Evolutionary conservation across 2,888 invertebrate genomes (phyloP).

Genomic region (Spilosoma lubricipeda): DNA sequence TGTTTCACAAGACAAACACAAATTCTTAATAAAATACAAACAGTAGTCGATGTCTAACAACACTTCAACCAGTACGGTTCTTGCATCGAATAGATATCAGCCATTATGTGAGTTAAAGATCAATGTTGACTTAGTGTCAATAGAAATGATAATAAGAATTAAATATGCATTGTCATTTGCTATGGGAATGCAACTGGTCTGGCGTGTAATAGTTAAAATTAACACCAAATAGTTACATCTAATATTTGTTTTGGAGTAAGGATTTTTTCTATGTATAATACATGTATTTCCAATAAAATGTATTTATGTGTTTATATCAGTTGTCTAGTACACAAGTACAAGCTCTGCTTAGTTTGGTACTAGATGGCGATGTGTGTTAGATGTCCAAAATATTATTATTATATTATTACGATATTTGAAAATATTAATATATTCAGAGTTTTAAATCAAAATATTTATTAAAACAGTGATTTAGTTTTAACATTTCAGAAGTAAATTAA

Average conservation of each 20-base stretch:
- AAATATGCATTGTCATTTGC: not conserved
- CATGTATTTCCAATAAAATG: too few species aligned
- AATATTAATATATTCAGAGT: too few species aligned
- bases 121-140: not conserved
- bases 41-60: not conserved
- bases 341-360: too few species aligned
- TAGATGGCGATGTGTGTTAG: too few species aligned
- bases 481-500: not conserved
- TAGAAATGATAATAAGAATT: not conserved
- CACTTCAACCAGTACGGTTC: not conserved
- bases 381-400: too few species aligned
- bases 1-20: not conserved
- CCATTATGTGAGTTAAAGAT: not conserved
- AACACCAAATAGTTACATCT: not conserved
- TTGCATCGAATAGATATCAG: not conserved
- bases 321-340: too few species aligned
- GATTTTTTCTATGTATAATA: too few species aligned
- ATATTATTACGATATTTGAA: too few species aligned
- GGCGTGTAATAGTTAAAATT: not conserved
- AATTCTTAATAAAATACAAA: constrained; percentile 1
- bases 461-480: not conserved
- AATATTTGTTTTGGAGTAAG: not conserved
- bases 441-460: too few species aligned
- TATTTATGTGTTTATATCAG: too few species aligned
- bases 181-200: not conserved